These are phyloP conservation scores for Temnothorax unifasciatus DNA, from an alignment of 2,888 invertebrate species.

Conservation along the genomic window DNA sequence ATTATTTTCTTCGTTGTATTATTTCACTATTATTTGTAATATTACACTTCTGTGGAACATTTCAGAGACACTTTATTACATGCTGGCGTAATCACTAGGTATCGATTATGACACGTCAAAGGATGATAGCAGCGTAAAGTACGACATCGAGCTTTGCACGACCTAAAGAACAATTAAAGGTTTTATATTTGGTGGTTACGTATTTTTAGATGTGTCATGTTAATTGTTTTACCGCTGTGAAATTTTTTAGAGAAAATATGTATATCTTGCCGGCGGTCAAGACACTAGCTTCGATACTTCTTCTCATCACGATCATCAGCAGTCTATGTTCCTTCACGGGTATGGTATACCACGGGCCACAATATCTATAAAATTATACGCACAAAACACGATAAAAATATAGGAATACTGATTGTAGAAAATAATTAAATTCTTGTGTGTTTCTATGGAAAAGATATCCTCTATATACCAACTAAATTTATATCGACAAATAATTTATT, in stretches of 20 bases:
- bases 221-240: background rate
- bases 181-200: background rate
- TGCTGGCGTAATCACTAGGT: background rate
- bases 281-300: background rate
- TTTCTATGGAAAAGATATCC: background rate
- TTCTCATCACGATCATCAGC: background rate
- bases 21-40: no score
- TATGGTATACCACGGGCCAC: background rate
- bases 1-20: background rate
- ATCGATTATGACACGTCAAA: background rate
- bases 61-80: background rate
- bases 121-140: slow-evolving; percentile 1
- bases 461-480: background rate
- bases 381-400: background rate
- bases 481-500: background rate
- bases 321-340: background rate
- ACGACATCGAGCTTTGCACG: slow-evolving; percentile 8
- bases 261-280: slow-evolving; percentile 3
- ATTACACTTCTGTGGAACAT: background rate
- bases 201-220: background rate
- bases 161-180: background rate
- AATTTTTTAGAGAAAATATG: slow-evolving; percentile 5
- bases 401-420: background rate
- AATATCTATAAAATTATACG: background rate
- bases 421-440: background rate